Evolutionary conservation across 2,888 invertebrate species (phyloP).

Genomic region (Cotesia congregata): DNA sequence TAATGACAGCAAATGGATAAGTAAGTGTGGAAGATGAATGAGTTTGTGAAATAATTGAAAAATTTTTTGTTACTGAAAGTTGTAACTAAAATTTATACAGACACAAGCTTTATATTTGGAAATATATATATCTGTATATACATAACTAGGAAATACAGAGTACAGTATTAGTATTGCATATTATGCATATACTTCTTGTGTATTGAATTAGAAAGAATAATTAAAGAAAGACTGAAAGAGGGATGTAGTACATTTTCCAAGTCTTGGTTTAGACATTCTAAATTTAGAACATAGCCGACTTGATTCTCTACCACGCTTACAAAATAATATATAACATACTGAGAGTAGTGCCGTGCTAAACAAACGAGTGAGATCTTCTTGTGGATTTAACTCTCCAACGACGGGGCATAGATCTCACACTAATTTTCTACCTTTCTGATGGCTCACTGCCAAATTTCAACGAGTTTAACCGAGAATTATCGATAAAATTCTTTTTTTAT

Average conservation of each 20-base stretch:
- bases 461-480: conserved; percentile 53
- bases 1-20: not conserved
- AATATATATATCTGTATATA: not conserved
- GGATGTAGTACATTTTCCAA: conserved; percentile 67
- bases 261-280: conserved; percentile 70
- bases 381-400: conserved; percentile 53
- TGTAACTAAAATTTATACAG: not conserved
- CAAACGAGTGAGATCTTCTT: conserved; percentile 26
- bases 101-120: not conserved
- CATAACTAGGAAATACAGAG: not conserved
- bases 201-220: conserved; percentile 46
- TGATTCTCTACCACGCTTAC: conserved; percentile 56
- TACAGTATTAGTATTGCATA: conserved; percentile 20
- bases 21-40: not conserved
- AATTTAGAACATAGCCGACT: conserved; percentile 64
- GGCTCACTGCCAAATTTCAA: conserved; percentile 61
- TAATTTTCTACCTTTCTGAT: conserved; percentile 59
- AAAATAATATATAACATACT: conserved; percentile 48
- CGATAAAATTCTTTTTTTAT: conserved; percentile 49
- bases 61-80: not conserved
- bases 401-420: conserved; percentile 58
- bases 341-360: conserved; percentile 61
- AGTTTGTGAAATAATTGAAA: not conserved
- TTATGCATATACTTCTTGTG: conserved; percentile 26
- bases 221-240: conserved; percentile 44